These are phyloP conservation scores for Scartelaos histophorus DNA, from an alignment of 2,113 vertebrate species.

Conservation along the genomic window DNA sequence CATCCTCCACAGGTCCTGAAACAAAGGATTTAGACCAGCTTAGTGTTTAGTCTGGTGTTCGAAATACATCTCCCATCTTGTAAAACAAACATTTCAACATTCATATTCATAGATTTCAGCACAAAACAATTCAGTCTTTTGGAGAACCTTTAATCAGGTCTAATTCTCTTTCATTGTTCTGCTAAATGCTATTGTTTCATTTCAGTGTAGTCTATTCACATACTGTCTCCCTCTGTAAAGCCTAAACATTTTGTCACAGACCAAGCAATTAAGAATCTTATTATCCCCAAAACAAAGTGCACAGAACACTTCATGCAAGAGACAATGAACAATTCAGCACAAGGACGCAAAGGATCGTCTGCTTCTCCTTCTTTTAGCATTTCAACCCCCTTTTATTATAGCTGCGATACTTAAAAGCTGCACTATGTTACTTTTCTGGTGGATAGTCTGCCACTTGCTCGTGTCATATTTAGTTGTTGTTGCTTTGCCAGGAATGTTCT, in stretches of 20 bases:
- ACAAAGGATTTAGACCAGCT: slow-evolving; percentile 7
- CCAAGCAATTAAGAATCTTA: slow-evolving; percentile 64
- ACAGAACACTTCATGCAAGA: slow-evolving; percentile 62
- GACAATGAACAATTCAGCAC: slow-evolving; percentile 55
- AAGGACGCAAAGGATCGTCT: slow-evolving; percentile 38
- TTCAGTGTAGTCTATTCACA: slow-evolving; percentile 42
- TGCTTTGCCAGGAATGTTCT: no score
- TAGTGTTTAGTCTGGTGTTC: background rate
- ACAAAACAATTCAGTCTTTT: slow-evolving; percentile 33
- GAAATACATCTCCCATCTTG: background rate
- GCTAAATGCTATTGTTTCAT: slow-evolving; percentile 47
- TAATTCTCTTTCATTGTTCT: slow-evolving; percentile 51
- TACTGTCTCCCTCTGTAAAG: slow-evolving; percentile 22
- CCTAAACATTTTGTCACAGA: slow-evolving; percentile 48
- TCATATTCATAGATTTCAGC: slow-evolving; percentile 28
- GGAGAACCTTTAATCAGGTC: background rate
- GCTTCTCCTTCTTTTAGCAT: no score
- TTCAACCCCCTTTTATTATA: no score
- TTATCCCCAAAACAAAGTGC: slow-evolving; percentile 61
- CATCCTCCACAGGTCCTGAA: slow-evolving; percentile 32
- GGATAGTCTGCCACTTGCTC: no score
- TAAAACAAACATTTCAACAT: slow-evolving; percentile 17
- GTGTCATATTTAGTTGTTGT: no score
- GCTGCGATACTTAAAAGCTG: no score
- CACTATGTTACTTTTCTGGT: no score